phyloP scores from a whole-genome alignment of 2,888 invertebrate genomes.

The Caenorhabditis angaria region DNA sequence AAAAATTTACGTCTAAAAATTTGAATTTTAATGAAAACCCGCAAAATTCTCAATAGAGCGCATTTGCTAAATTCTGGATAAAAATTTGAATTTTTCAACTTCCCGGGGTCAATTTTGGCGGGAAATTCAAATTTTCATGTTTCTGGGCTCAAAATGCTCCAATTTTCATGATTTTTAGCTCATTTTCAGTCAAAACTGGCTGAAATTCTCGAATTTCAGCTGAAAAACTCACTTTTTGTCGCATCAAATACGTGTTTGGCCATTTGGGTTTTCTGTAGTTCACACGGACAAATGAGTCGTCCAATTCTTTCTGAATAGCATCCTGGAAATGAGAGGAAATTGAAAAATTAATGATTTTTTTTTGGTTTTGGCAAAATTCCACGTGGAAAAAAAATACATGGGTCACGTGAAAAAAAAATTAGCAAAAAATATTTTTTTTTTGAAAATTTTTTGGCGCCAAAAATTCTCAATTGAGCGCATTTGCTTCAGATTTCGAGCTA shows the following conservation, averaged over 20 bases:
- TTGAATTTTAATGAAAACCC: background rate
- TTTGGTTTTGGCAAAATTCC: background rate
- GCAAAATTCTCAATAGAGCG: background rate
- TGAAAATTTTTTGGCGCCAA: no score
- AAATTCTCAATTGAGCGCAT: no score
- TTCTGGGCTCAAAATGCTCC: no score
- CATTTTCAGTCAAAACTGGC: no score
- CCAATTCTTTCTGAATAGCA: slow-evolving; percentile 54
- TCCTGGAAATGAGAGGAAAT: slow-evolving; percentile 18
- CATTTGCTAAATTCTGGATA: background rate
- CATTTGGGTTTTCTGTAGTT: slow-evolving; percentile 86
- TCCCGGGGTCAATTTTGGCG: no score
- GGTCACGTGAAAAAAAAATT: background rate
- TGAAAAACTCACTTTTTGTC: no score
- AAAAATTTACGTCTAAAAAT: no score
- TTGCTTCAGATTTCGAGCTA: background rate
- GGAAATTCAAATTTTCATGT: no score
- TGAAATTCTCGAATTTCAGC: no score
- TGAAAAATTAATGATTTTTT: background rate
- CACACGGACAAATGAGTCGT: slow-evolving; percentile 77
- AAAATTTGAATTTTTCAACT: no score
- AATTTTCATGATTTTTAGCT: no score
- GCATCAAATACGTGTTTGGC: slow-evolving; percentile 46
- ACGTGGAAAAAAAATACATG: background rate
- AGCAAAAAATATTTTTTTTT: slow-evolving; percentile 14